Conservation (phyloP, 2,797 vertebrate species). For the Catharus ustulatus region DNA sequence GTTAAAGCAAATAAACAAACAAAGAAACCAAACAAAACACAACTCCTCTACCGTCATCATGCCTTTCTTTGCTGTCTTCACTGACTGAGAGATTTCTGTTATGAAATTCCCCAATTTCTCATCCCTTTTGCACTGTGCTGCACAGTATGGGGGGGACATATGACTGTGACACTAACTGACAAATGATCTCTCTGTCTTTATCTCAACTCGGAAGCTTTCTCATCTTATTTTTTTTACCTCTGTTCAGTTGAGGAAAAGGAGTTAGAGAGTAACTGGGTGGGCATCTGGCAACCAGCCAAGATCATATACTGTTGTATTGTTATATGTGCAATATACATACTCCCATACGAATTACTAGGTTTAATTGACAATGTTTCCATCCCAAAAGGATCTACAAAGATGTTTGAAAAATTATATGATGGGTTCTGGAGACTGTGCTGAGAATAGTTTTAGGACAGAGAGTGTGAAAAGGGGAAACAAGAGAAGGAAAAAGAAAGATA, state of each 20-base stretch:
- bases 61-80: not conserved
- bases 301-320: accelerated
- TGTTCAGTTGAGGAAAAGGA: not conserved
- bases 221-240: not conserved
- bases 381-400: not conserved
- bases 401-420: not conserved
- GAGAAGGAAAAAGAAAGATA: not conserved
- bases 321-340: accelerated
- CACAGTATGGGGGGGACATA: accelerated
- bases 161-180: not conserved
- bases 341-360: not conserved
- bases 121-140: accelerated
- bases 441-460: not conserved
- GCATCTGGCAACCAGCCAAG: not conserved
- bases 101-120: not conserved
- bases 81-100: not conserved
- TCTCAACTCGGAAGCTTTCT: not conserved
- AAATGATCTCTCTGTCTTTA: not conserved
- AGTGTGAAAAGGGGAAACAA: not conserved
- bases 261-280: not conserved
- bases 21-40: not conserved
- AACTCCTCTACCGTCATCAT: too few relatives aligned
- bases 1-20: not conserved
- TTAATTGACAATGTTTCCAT: not conserved
- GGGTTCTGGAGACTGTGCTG: not conserved